phyloP scores from a whole-genome alignment of 2,113 vertebrate species.

The Varanus komodoensis region DNA sequence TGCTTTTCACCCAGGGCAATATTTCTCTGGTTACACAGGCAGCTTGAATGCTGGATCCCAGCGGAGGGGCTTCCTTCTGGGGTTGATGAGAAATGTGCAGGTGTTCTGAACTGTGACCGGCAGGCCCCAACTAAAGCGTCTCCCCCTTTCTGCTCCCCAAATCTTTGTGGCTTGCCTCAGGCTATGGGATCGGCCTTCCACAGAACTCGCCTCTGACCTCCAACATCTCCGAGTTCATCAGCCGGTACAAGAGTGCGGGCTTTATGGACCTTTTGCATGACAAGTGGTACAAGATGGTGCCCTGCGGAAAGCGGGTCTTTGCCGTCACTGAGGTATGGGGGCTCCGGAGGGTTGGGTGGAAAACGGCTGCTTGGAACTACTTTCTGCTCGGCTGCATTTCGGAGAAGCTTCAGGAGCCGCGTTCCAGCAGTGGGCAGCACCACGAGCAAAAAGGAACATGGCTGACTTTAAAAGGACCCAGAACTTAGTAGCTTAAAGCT shows the following conservation, averaged over 20 bases:
- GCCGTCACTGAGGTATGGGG: constrained; percentile 87
- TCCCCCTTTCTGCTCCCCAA: too few relatives aligned
- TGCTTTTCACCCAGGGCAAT: too few relatives aligned
- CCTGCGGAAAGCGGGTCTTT: constrained; percentile 90
- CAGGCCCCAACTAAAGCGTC: too few relatives aligned
- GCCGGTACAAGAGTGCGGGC: constrained; percentile 91
- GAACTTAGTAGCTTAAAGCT: too few relatives aligned
- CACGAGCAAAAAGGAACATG: too few relatives aligned
- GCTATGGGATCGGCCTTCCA: constrained; percentile 92
- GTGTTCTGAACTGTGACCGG: background rate
- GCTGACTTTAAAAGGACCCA: too few relatives aligned
- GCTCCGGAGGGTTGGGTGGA: background rate
- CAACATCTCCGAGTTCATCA: constrained; percentile 91
- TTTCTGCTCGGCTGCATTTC: too few relatives aligned
- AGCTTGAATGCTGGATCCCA: too few relatives aligned
- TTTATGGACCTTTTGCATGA: constrained; percentile 93
- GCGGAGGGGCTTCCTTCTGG: too few relatives aligned
- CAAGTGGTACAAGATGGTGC: constrained; percentile 96
- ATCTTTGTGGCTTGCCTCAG: constrained; percentile 53
- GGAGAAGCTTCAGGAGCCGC: background rate
- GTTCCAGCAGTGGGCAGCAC: background rate
- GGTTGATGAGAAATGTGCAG: background rate
- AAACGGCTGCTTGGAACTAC: too few relatives aligned
- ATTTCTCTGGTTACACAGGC: too few relatives aligned
- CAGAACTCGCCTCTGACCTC: constrained; percentile 90